Base-by-base conservation (phyloP, 2,888 invertebrate species). In the Acanthoscelides obtectus region DNA sequence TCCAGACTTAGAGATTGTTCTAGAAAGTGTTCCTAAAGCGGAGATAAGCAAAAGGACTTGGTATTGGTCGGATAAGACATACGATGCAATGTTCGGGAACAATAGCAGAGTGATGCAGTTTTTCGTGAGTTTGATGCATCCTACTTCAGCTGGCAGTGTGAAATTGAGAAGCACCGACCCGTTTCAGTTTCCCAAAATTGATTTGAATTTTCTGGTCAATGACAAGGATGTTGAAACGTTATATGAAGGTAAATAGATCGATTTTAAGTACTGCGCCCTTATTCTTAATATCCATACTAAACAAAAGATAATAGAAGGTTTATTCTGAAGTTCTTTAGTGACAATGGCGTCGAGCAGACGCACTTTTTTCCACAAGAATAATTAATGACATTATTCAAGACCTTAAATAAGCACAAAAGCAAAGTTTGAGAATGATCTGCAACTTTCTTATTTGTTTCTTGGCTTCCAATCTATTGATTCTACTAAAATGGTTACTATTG, bases 151-250 rank as follows among this genome's bases (percentile, higher is more conserved):
- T 90, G 92, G 91, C 88, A 89, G 74, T 91, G 91, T 82, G 88
- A 89, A 71, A 72, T 75, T 75, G 8, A 77, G 75, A 69, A 76
- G 71, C 66, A 76, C 70, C 63, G 71, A 69, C 69, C 79, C 78
- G 17, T 79, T 75, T 68, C 77, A 77, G 3, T 79, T 76, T 68
- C 92, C 93, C 0, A 79, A 88, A 20, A 90, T 93, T 72, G 87
- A 92, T 77, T 89, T 92, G 0, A 91, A 91, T 80, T 93, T 92
- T 78, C 86, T 92, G 67, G 88, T 89, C 0, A 72, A 79, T 25
- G 69, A 75, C 20, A 77, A 79, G 70, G 89, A 87, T 81, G 87
- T 89, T 0, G 85, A 87, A 1, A 86, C 84, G 0, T 80, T 90
- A 20, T 87, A 89, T 0, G 88, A 89, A 78, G 89, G 87, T 6